Conservation (phyloP, 2,113 vertebrate species). For the Phaetusa simplex region DNA sequence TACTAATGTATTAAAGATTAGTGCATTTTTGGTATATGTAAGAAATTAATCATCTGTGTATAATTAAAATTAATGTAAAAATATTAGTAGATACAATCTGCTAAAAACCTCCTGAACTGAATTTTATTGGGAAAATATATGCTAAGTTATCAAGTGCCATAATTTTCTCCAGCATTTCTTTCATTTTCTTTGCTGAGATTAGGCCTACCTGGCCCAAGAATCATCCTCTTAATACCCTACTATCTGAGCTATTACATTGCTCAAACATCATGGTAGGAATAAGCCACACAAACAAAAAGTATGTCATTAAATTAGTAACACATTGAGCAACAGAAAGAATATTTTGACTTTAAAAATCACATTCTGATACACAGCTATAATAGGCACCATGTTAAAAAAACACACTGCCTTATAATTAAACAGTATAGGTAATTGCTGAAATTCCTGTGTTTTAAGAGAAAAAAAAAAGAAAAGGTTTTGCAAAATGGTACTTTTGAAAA, state of each 20-base stretch:
- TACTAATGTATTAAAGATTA: not conserved
- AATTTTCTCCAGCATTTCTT: not conserved
- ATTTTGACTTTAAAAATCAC: not conserved
- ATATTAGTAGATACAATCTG: not conserved
- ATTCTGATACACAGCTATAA: not conserved
- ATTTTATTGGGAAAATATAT: not conserved
- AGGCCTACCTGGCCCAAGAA: not conserved
- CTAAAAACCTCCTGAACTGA: not conserved
- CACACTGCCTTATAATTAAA: not conserved
- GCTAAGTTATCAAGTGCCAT: not conserved
- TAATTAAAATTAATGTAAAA: not conserved
- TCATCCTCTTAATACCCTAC: not conserved
- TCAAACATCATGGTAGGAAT: not conserved
- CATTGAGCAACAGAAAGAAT: not conserved
- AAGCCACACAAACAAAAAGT: not conserved
- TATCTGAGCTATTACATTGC: not conserved
- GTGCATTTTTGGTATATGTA: not conserved
- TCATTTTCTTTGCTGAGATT: not conserved
- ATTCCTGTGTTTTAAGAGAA: not conserved
- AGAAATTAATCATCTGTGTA: not conserved
- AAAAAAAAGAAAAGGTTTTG: not conserved
- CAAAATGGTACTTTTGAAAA: not conserved
- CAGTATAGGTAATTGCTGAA: not conserved
- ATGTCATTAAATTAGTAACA: not conserved
- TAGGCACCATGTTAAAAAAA: not conserved